These are phyloP conservation scores for Pithys albifrons DNA, from an alignment of 2,113 vertebrate genomes.

Conservation along the genomic window DNA sequence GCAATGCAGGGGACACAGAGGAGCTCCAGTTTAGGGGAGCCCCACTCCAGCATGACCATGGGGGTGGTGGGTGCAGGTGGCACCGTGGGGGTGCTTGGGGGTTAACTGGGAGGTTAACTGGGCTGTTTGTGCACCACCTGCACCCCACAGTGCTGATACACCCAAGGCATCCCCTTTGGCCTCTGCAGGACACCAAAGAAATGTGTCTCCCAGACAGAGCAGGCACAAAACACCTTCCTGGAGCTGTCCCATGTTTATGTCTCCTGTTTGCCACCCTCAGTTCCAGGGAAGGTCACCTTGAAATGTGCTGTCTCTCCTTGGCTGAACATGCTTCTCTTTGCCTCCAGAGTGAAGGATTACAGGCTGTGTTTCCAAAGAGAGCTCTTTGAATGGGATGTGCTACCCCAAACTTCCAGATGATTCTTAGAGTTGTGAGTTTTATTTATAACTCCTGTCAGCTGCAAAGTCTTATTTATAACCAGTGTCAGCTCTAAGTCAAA, in stretches of 20 bases:
- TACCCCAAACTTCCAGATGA: not conserved
- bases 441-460: not conserved
- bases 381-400: not conserved
- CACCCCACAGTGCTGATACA: not conserved
- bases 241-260: not conserved
- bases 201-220: not conserved
- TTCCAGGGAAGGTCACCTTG: not conserved
- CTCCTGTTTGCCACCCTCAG: not conserved
- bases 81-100: not conserved
- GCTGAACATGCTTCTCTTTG: not conserved
- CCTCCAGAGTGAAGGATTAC: not conserved
- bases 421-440: not conserved
- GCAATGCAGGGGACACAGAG: not conserved
- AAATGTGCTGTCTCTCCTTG: not conserved
- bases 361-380: not conserved
- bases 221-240: not conserved
- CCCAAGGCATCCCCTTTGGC: not conserved
- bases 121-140: not conserved
- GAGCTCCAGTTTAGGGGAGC: not conserved
- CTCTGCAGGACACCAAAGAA: not conserved
- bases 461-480: not conserved
- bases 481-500: not conserved
- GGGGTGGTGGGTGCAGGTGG: not conserved
- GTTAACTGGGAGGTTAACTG: too few species aligned
- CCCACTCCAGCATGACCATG: accelerated